Percentiles rank a stretch among this genome's conserved stretches.
Evolutionary conservation across 2,113 vertebrate genomes (phyloP).

Genomic region (Taurulus bubalis): DNA sequence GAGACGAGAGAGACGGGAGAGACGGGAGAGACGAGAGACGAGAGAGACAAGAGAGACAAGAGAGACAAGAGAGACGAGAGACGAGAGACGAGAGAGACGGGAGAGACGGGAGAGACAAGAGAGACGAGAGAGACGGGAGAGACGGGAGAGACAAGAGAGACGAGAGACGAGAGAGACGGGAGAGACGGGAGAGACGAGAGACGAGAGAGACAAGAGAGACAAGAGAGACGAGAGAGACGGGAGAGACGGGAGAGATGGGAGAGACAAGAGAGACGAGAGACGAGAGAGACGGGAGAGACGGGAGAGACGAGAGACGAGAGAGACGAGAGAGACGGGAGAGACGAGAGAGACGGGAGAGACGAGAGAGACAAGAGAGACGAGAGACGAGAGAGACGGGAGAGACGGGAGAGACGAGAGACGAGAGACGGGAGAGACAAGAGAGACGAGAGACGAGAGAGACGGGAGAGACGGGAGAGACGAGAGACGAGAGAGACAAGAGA

Average conservation of each 20-base stretch:
- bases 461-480: slow-evolving; percentile 62
- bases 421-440: too few species aligned
- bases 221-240: slow-evolving; percentile 28
- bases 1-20: slow-evolving; percentile 60
- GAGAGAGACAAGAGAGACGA: too few species aligned
- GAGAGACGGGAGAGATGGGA: slow-evolving; percentile 62
- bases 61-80: too few species aligned
- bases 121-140: slow-evolving; percentile 67
- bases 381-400: slow-evolving; percentile 64
- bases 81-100: slow-evolving; percentile 64
- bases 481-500: too few species aligned
- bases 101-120: neutral
- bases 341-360: slow-evolving; percentile 36
- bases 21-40: slow-evolving; percentile 39
- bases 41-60: too few species aligned
- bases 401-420: slow-evolving; percentile 39
- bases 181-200: too few species aligned
- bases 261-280: neutral
- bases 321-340: slow-evolving; percentile 60
- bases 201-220: too few species aligned
- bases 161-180: slow-evolving; percentile 69
- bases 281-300: slow-evolving; percentile 64
- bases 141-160: too few species aligned
- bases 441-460: too few species aligned
- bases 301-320: too few species aligned